Percentiles rank a stretch among this genome's conserved stretches.
Conservation (phyloP, 2,888 invertebrate genomes). For the Dione vanillae region DNA sequence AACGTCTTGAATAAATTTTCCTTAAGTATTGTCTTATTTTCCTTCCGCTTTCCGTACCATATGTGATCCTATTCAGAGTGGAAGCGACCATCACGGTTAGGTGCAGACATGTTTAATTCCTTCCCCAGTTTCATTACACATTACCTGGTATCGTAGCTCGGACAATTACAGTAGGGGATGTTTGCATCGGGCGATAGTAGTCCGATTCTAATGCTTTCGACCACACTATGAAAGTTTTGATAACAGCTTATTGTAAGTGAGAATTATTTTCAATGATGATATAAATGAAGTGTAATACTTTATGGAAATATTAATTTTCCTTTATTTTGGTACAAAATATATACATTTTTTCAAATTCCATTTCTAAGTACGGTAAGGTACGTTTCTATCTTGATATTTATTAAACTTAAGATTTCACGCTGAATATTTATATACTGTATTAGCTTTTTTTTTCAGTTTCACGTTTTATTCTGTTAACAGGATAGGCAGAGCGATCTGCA, state of each 20-base stretch:
- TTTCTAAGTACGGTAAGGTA: too few relatives aligned
- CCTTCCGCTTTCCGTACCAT: conserved; percentile 18
- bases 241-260: background rate
- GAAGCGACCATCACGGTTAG: conserved; percentile 24
- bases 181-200: conserved; percentile 14
- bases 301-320: too few relatives aligned
- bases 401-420: too few relatives aligned
- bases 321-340: too few relatives aligned
- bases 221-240: conserved; percentile 6
- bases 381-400: too few relatives aligned
- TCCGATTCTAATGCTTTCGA: background rate
- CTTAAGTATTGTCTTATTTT: conserved; percentile 10
- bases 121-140: conserved; percentile 61
- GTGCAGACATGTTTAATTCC: conserved; percentile 37
- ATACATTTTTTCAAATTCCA: too few relatives aligned
- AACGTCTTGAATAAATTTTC: conserved; percentile 21
- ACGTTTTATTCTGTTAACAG: too few relatives aligned
- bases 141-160: conserved; percentile 61
- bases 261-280: background rate
- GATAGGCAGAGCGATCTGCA: too few relatives aligned
- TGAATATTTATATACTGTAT: too few relatives aligned
- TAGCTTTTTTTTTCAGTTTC: too few relatives aligned
- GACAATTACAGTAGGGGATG: conserved; percentile 58
- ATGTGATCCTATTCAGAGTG: conserved; percentile 31
- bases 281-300: too few relatives aligned